Evolutionary conservation across 2,888 invertebrate species (phyloP), one percentile per base, ranked within the genome.

Genomic region (Drosophila robusta): DNA sequence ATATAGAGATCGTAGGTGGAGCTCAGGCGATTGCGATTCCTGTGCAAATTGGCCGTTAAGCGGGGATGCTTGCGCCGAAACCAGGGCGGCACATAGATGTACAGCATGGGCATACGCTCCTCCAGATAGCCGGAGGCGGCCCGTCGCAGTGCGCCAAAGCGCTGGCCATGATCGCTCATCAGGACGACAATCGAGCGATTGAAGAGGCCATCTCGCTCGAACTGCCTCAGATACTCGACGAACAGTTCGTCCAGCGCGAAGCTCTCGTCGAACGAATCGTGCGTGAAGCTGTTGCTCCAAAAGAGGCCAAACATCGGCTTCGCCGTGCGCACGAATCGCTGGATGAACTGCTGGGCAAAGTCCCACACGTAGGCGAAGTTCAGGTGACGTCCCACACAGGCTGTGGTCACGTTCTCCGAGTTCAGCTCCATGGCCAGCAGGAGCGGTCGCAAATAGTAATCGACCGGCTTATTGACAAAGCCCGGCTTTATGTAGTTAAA

Each of bases 361-460:
- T 95, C 93, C 76, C 95, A 92, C 16, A 96, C 92, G 54, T 95
- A 94, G 85, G 95, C 94, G 8, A 94, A 94, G 5, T 94, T 94
- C 16, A 93, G 90, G 56, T 93, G 93, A 0, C 94, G 93, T 0
- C 95, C 95, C 1, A 94, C 90, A 80, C 95, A 95, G 65, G 92
- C 95, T n/a, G 92, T 91, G 46, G 90, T 90, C 0, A 71, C 29
- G 0, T 52, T 36, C 0, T 8, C 8, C 2, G 94, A 87, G 61
- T 93, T 92, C 26, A 92, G 93, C 90, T 95, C 95, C 0, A 95
- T 93, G 6, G 95, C 95, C 9, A 95, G 78, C 70, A 95, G 94
- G 71, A 96, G 94, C 0, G 97, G 95, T 49, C 96, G 93, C 68
- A 95, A 93, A 75, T 97, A 97, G 86, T 96, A 96, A 89, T 97